Percentiles rank a stretch among this genome's conserved stretches.
phyloP scores from a whole-genome alignment of 2,888 invertebrate genomes.

The Trichogramma dendrolimi region DNA sequence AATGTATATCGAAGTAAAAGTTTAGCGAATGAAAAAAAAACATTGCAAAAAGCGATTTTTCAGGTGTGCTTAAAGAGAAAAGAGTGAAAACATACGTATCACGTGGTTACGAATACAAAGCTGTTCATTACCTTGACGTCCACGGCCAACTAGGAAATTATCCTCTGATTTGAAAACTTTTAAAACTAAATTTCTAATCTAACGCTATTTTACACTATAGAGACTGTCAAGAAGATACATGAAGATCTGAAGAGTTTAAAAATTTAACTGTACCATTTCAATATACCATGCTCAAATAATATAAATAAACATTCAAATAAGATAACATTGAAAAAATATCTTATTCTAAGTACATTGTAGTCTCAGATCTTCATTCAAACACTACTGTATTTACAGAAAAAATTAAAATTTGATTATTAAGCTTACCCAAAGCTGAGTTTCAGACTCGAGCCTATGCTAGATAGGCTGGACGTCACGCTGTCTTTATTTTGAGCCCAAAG shows the following conservation, averaged over 20 bases:
- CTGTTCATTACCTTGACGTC: slow-evolving; percentile 28
- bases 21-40: background rate
- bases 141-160: slow-evolving; percentile 32
- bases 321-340: slow-evolving; percentile 4
- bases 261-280: background rate
- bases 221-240: slow-evolving; percentile 1
- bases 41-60: background rate
- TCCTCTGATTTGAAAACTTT: slow-evolving; percentile 28
- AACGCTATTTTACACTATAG: slow-evolving; percentile 13
- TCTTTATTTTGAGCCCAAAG: slow-evolving; percentile 51
- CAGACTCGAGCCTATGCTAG: slow-evolving; percentile 75
- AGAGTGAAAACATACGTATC: slow-evolving; percentile 16
- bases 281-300: background rate
- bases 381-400: slow-evolving; percentile 4
- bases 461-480: slow-evolving; percentile 69
- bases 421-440: slow-evolving; percentile 81
- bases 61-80: slow-evolving; percentile 14
- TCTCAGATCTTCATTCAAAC: background rate
- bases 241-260: slow-evolving; percentile 14
- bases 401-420: slow-evolving; percentile 18
- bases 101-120: background rate
- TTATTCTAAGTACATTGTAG: slow-evolving; percentile 2
- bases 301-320: slow-evolving; percentile 10
- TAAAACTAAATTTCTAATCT: slow-evolving; percentile 19
- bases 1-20: background rate